These are phyloP conservation scores for Ophion costatus DNA, from an alignment of 2,888 invertebrate genomes.

Conservation along the genomic window DNA sequence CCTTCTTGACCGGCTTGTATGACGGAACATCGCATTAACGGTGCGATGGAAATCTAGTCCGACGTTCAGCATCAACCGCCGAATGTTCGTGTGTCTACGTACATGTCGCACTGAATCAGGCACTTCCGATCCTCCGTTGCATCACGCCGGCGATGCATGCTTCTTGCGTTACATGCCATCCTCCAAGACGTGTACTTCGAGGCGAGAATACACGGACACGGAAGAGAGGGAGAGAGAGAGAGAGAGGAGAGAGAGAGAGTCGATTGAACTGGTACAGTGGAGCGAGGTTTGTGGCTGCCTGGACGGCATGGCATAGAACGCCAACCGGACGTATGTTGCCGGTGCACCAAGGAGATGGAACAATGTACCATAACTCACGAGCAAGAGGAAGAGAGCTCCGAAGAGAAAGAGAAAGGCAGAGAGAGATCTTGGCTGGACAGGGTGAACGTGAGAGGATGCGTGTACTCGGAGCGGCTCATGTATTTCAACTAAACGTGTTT, in stretches of 20 bases:
- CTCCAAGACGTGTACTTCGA: slow-evolving; percentile 54
- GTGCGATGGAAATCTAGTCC: slow-evolving; percentile 20
- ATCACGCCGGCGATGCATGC: slow-evolving; percentile 28
- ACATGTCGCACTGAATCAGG: slow-evolving; percentile 41
- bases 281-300: slow-evolving; percentile 71
- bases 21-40: slow-evolving; percentile 70
- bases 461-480: slow-evolving; percentile 44
- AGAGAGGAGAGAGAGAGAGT: slow-evolving; percentile 19
- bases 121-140: slow-evolving; percentile 20
- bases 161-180: slow-evolving; percentile 48
- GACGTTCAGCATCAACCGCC: slow-evolving; percentile 36
- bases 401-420: slow-evolving; percentile 10
- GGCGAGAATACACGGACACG: slow-evolving; percentile 16
- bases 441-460: slow-evolving; percentile 38
- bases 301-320: slow-evolving; percentile 62
- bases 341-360: slow-evolving; percentile 71
- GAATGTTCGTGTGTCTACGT: slow-evolving; percentile 28
- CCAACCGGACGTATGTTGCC: slow-evolving; percentile 53
- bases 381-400: slow-evolving; percentile 22
- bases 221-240: slow-evolving; percentile 17
- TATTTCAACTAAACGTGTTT: slow-evolving; percentile 44
- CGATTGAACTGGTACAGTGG: slow-evolving; percentile 47
- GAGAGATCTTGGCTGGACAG: slow-evolving; percentile 30
- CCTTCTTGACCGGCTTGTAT: slow-evolving; percentile 65
- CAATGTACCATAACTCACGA: slow-evolving; percentile 77